Base-by-base conservation (phyloP, 2,888 invertebrate species). In the Drosophila infuscata region DNA sequence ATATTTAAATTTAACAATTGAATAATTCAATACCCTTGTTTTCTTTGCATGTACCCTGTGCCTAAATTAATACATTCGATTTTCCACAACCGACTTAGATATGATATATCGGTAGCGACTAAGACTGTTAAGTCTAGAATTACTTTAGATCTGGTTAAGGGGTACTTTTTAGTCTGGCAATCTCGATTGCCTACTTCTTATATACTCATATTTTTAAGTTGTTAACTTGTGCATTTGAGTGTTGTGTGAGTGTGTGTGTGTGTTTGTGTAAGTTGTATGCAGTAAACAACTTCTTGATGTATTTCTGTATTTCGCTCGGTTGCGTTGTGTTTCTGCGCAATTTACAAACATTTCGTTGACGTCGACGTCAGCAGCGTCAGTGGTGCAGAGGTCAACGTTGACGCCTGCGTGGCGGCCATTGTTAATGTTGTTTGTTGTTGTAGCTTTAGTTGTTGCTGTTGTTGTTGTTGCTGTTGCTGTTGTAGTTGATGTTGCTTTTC, bases 361-460 rank as follows among this genome's bases (percentile, higher is more conserved):
- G 35, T 25, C 43, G 58, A 25, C 69, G 43, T 48, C 52, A 57
- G 30, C 70, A 38, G 70, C 60, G 54, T 36, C 70, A 33, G 53
- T n/a, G 61, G 60, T 59, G 33, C 58, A 57, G 70, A 70, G 62
- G 79, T 74, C 70, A 41, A 67, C 64, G 75, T 82, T 79, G 86
- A 79, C 83, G 83, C 85, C 82, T 84, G 73, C 76, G 81, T 85
- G 84, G 88, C 88, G 82, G 84, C 83, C 88, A 88, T 85, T 88
- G 69, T 81, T 64, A 70, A 57, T 59, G 46, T 58, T 54, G 61
- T 33, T 53, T 35, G 29, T 33, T 38, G 48, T 33, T 57, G 60
- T 61, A 54, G 63, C 6, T 46, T 41, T 35, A 38, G 68, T 9
- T 66, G 70, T 36, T 62, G 72, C 48, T 69, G 66, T 30, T 81